Conservation (phyloP, 2,888 invertebrate species). For the Allophyes oxyacanthae region DNA sequence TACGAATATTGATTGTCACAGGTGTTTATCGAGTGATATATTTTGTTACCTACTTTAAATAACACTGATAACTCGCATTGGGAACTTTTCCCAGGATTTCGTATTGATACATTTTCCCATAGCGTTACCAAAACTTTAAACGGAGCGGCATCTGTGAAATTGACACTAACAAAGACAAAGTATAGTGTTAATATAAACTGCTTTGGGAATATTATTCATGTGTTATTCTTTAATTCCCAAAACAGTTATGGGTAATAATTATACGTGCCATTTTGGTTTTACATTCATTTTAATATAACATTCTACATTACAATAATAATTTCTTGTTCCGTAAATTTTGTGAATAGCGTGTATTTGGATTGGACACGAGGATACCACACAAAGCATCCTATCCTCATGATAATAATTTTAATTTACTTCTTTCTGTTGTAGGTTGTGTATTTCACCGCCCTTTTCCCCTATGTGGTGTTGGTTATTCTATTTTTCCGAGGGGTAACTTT, state of each 20-base stretch:
- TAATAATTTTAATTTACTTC: not conserved
- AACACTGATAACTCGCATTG: not conserved
- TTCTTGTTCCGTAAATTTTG: too few species aligned
- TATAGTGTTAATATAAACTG: slow-evolving; percentile 1
- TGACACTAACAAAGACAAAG: not conserved
- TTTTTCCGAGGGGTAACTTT: slow-evolving; percentile 94
- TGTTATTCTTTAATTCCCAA: not conserved
- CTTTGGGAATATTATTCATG: slow-evolving; percentile 1
- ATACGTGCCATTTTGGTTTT: too few species aligned
- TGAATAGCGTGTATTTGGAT: too few species aligned
- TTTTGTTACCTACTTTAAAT: too few species aligned
- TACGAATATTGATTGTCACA: slow-evolving; percentile 3
- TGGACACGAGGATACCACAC: not conserved
- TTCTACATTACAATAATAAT: too few species aligned
- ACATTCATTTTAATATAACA: too few species aligned
- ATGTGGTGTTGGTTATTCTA: slow-evolving; percentile 92
- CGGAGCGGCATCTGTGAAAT: not conserved
- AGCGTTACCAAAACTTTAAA: not conserved
- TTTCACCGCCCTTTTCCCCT: slow-evolving; percentile 93
- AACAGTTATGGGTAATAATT: too few species aligned
- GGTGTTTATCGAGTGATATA: not conserved
- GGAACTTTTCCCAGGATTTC: not conserved
- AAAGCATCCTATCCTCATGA: not conserved
- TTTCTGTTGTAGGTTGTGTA: slow-evolving; percentile 90
- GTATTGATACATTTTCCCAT: not conserved